phyloP scores from a whole-genome alignment of 1,140 invertebrate species.

The Diorhabda elongata region DNA sequence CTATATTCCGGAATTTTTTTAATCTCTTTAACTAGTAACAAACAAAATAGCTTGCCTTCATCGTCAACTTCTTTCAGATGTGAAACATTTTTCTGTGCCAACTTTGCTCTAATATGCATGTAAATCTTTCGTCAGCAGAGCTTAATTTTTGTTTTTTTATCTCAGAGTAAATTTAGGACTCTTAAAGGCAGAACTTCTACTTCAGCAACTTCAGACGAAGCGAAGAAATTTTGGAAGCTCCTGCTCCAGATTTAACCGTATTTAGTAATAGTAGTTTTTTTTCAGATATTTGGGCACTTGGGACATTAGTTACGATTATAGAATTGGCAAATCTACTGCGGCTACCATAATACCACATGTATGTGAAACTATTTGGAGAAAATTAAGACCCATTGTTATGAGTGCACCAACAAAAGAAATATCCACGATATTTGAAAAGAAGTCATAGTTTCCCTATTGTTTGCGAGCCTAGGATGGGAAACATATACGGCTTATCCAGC shows the following conservation, averaged over 20 bases:
- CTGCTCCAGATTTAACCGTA: neutral
- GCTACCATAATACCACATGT: constrained; percentile 24
- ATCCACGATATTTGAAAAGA: constrained; percentile 28
- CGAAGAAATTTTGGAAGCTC: constrained; percentile 1
- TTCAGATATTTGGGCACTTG: constrained; percentile 29
- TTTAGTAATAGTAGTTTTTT: constrained; percentile 12
- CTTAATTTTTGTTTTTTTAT: constrained; percentile 30
- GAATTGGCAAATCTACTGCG: constrained; percentile 31
- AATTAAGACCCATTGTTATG: constrained; percentile 23
- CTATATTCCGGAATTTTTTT: constrained; percentile 36
- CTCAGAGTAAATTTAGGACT: constrained; percentile 33
- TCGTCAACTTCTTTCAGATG: constrained; percentile 30
- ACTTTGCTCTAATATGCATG: constrained; percentile 25
- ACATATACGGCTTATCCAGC: constrained; percentile 39
- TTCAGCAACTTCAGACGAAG: constrained; percentile 3
- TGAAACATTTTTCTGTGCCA: constrained; percentile 31
- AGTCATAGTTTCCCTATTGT: constrained; percentile 47
- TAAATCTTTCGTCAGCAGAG: constrained; percentile 14
- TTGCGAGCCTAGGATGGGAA: constrained; percentile 48
- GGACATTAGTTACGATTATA: constrained; percentile 21
- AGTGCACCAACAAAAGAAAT: constrained; percentile 20
- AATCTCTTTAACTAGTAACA: constrained; percentile 35
- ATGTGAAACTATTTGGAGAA: constrained; percentile 19
- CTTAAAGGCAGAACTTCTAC: constrained; percentile 30
- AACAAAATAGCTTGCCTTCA: constrained; percentile 38